Conservation (phyloP, 2,113 vertebrate species). For the Colaptes auratus region DNA sequence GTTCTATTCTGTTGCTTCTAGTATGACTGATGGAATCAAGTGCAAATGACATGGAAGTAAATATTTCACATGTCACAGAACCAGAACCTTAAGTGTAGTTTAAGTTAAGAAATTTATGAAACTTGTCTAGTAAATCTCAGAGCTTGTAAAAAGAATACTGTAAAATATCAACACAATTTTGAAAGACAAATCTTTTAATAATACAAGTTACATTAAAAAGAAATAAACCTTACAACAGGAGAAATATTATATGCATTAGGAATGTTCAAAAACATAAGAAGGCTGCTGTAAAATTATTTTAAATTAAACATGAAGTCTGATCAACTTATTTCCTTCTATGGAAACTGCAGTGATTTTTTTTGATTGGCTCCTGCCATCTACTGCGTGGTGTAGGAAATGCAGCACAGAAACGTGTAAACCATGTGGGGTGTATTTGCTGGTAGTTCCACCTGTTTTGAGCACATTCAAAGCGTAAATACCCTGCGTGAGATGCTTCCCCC, state of each 20-base stretch:
- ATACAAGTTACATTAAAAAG: constrained; percentile 25
- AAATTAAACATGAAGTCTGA: constrained; percentile 29
- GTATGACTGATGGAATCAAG: not conserved
- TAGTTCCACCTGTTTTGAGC: not conserved
- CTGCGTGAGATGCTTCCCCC: not conserved
- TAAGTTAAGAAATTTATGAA: not conserved
- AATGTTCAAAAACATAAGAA: not conserved
- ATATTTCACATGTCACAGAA: not conserved
- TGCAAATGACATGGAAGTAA: not conserved
- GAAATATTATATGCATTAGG: not conserved
- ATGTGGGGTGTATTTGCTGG: not conserved
- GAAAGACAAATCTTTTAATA: constrained; percentile 51
- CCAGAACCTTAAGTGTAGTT: not conserved
- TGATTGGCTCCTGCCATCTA: constrained; percentile 62
- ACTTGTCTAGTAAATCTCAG: not conserved
- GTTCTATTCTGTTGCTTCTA: not conserved
- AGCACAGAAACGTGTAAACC: not conserved
- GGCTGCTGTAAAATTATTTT: not conserved
- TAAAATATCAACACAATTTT: constrained; percentile 2
- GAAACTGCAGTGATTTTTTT: not conserved
- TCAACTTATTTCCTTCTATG: not conserved
- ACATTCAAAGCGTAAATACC: not conserved
- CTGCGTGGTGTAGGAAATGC: constrained; percentile 11
- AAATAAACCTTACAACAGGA: constrained; percentile 4
- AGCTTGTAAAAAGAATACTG: not conserved